Evolutionary conservation across 2,888 invertebrate species (phyloP).

Genomic region (Andrena hattorfiana): DNA sequence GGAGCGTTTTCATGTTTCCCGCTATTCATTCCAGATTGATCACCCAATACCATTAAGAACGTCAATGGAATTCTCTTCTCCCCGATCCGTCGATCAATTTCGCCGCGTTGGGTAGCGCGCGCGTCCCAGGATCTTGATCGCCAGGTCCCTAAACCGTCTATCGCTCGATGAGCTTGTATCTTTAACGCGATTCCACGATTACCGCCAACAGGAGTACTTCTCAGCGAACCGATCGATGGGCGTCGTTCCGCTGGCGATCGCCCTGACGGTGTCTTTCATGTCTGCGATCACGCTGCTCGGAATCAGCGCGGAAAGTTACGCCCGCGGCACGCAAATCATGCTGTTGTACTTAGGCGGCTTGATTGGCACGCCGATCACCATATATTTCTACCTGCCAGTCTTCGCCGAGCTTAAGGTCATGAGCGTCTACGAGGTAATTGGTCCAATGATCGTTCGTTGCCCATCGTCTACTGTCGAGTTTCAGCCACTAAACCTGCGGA

Average conservation of each 20-base stretch:
- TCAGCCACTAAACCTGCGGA: neutral
- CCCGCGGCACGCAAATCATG: constrained; percentile 92
- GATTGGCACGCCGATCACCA: constrained; percentile 91
- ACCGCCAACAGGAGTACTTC: constrained; percentile 90
- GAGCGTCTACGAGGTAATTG: constrained; percentile 93
- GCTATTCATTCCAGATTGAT: neutral
- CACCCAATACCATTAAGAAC: no score
- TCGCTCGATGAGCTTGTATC: neutral
- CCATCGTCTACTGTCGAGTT: neutral
- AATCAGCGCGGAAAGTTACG: constrained; percentile 94
- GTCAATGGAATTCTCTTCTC: no score
- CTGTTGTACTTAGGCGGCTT: constrained; percentile 92
- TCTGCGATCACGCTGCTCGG: constrained; percentile 96
- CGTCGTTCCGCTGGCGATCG: constrained; percentile 93
- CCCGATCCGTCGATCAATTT: no score
- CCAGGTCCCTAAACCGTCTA: neutral
- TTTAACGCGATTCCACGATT: constrained; percentile 29
- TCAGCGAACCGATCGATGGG: constrained; percentile 93
- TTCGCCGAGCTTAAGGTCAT: constrained; percentile 93
- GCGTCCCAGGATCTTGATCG: no score
- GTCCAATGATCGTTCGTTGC: neutral
- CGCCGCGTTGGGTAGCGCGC: no score
- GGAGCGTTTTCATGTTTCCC: neutral
- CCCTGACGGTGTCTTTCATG: constrained; percentile 97
- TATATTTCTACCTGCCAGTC: constrained; percentile 93